Conservation (phyloP, 1,140 invertebrate genomes). For the Orchestia grillus region DNA sequence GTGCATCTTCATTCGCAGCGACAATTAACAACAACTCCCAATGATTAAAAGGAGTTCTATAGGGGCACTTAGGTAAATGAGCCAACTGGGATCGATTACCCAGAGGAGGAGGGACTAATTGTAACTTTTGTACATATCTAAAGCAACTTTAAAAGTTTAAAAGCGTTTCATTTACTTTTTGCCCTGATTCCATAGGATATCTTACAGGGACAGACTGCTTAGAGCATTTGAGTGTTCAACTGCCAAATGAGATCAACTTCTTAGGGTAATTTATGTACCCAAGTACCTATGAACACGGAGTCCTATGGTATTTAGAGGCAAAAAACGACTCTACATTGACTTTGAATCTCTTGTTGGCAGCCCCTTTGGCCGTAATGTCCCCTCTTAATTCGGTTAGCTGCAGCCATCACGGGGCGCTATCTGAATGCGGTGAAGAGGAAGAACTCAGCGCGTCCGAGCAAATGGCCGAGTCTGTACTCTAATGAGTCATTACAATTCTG, state of each 20-base stretch:
- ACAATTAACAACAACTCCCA: too few species aligned
- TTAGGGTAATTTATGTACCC: background rate
- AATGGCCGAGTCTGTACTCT: background rate
- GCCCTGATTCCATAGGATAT: background rate
- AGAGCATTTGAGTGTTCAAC: background rate
- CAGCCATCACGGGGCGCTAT: background rate
- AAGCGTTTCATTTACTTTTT: too few species aligned
- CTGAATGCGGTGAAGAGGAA: background rate
- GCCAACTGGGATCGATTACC: too few species aligned
- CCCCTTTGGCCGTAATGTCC: background rate
- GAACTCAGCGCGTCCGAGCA: background rate
- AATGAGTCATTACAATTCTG: conserved; percentile 1
- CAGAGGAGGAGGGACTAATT: too few species aligned
- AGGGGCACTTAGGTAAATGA: too few species aligned
- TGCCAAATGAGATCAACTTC: background rate
- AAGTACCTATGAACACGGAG: background rate
- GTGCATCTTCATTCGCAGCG: too few species aligned
- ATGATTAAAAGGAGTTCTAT: too few species aligned
- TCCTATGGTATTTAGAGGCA: background rate
- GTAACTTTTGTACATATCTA: too few species aligned
- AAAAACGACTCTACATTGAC: background rate
- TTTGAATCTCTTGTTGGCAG: background rate
- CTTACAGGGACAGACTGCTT: background rate
- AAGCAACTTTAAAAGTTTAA: too few species aligned
- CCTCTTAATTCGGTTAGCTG: background rate